Conservation (phyloP, 2,797 vertebrate genomes). For the Melopsittacus undulatus region DNA sequence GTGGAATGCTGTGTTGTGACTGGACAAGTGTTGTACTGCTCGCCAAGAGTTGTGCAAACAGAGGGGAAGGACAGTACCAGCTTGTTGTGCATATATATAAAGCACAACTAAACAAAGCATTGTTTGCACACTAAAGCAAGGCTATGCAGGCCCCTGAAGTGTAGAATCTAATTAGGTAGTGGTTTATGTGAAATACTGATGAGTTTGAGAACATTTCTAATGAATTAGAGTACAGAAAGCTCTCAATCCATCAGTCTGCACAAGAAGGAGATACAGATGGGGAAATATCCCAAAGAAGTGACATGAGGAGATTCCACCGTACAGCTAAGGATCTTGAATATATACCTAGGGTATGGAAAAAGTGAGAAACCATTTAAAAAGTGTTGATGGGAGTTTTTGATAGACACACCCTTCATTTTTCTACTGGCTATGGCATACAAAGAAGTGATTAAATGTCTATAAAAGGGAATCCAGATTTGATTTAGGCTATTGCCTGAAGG, state of each 20-base stretch:
- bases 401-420: not conserved
- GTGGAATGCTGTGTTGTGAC: not conserved
- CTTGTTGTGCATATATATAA: fast-evolving
- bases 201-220: not conserved
- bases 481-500: not conserved
- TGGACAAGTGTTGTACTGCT: not conserved
- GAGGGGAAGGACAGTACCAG: not conserved
- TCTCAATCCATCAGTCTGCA: not conserved
- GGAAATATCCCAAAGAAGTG: not conserved
- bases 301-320: not conserved
- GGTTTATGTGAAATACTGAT: not conserved
- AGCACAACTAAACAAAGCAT: not conserved
- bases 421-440: not conserved
- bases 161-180: not conserved
- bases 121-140: fast-evolving
- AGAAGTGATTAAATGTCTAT: not conserved
- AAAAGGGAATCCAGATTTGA: not conserved
- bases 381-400: not conserved
- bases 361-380: not conserved
- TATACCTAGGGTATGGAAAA: not conserved
- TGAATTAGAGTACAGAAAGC: not conserved
- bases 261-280: not conserved
- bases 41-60: not conserved
- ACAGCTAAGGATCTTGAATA: not conserved
- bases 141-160: not conserved